A percentile compares a stretch with the other conserved stretches of the same genome.
These are phyloP conservation scores for Siderastrea siderea DNA, from an alignment of 92 coral and sea anemone species.

Conservation along the genomic window DNA sequence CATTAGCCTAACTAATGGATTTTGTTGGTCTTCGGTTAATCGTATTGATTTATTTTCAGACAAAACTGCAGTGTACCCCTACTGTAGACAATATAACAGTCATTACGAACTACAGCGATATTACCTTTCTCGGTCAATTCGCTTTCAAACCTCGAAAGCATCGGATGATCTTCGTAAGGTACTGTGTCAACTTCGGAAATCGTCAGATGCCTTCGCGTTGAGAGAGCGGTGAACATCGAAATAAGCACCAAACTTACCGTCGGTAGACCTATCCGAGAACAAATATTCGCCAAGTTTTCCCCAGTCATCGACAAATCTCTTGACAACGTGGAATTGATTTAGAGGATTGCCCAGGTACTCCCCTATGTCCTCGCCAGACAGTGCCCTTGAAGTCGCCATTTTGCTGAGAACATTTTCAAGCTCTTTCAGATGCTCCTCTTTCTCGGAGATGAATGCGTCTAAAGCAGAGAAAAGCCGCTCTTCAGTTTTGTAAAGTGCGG, in stretches of 20 bases:
- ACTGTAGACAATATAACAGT: too few relatives aligned
- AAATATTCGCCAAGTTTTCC: slow-evolving; percentile 43
- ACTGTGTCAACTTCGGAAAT: neutral
- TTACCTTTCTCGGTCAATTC: neutral
- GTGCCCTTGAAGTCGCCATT: slow-evolving; percentile 6
- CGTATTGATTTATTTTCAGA: too few relatives aligned
- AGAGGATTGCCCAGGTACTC: slow-evolving; percentile 65
- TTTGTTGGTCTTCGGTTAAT: too few relatives aligned
- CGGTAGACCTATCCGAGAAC: slow-evolving; percentile 17
- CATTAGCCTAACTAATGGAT: too few relatives aligned
- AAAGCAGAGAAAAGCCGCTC: slow-evolving; percentile 21
- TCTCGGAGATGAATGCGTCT: slow-evolving; percentile 27
- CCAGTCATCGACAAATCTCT: slow-evolving; percentile 58
- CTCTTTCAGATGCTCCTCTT: slow-evolving; percentile 35
- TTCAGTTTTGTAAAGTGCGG: slow-evolving; percentile 17
- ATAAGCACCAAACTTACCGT: slow-evolving; percentile 24
- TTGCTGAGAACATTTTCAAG: slow-evolving; percentile 26
- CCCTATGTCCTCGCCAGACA: slow-evolving; percentile 34
- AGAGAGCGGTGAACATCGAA: neutral
- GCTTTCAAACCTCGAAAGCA: neutral
- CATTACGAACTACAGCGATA: too few relatives aligned
- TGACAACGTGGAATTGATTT: slow-evolving; percentile 55
- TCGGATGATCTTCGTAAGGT: neutral
- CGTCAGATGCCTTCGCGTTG: too few relatives aligned
- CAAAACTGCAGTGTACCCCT: too few relatives aligned